Conservation (phyloP, 2,113 vertebrate genomes). For the Plotosus lineatus region DNA sequence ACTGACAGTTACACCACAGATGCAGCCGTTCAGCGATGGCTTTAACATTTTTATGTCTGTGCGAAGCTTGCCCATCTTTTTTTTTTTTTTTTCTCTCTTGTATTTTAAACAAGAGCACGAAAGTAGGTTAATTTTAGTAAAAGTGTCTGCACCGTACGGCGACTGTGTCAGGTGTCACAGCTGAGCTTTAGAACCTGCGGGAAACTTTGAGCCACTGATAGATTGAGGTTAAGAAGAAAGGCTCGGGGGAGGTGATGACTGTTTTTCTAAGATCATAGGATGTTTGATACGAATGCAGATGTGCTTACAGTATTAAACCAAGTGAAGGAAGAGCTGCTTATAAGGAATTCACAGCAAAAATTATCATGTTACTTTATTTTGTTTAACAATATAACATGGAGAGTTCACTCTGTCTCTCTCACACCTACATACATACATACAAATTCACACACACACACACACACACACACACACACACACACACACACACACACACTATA, state of each 20-base stretch:
- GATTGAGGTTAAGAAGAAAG: slow-evolving; percentile 67
- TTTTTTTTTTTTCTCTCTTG: neutral
- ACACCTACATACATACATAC: too few relatives aligned
- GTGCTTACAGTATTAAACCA: neutral
- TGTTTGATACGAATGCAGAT: slow-evolving; percentile 43
- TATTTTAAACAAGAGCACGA: slow-evolving; percentile 5
- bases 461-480: too few relatives aligned
- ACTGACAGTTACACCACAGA: slow-evolving; percentile 28
- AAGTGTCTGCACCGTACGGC: slow-evolving; percentile 23
- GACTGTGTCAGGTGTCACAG: slow-evolving; percentile 52
- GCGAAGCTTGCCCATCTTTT: neutral
- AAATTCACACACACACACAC: too few relatives aligned
- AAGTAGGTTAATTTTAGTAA: slow-evolving; percentile 46
- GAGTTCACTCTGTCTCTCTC: too few relatives aligned
- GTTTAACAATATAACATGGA: neutral
- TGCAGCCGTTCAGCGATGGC: neutral
- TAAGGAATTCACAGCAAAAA: neutral
- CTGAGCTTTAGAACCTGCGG: slow-evolving; percentile 43
- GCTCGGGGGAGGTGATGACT: slow-evolving; percentile 51
- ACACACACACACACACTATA: too few relatives aligned
- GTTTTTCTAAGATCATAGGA: slow-evolving; percentile 55
- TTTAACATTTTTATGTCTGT: slow-evolving; percentile 9
- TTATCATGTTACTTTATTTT: neutral
- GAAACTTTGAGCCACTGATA: slow-evolving; percentile 61
- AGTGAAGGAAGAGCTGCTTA: slow-evolving; percentile 19